A percentile compares a stretch with the other conserved stretches of the same genome.
Conservation (phyloP, 1,140 invertebrate genomes). For the Nilaparvata lugens region DNA sequence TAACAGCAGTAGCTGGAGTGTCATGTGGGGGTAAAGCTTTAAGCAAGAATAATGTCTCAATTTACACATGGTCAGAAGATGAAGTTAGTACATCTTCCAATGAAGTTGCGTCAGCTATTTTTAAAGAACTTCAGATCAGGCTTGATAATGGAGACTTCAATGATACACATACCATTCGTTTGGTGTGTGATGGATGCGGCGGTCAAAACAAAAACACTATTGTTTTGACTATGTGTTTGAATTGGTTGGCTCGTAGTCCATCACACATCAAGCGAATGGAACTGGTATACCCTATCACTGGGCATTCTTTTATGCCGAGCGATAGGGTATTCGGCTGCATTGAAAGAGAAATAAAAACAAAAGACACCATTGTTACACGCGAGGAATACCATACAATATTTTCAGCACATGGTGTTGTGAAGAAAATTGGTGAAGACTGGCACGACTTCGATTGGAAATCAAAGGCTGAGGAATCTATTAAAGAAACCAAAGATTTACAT, state of each 20-base stretch:
- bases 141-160: constrained; percentile 1
- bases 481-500: constrained; percentile 6
- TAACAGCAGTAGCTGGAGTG: constrained; percentile 28
- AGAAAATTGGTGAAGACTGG: background rate
- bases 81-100: constrained; percentile 27
- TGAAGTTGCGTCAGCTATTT: constrained; percentile 27
- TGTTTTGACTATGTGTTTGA: constrained; percentile 18
- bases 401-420: background rate
- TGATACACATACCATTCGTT: constrained; percentile 4
- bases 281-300: constrained; percentile 28
- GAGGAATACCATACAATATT: constrained; percentile 6
- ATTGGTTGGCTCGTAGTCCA: constrained; percentile 22
- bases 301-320: constrained; percentile 29
- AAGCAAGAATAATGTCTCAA: constrained; percentile 26
- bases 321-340: constrained; percentile 28
- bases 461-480: background rate
- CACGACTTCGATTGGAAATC: constrained; percentile 3
- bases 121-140: constrained; percentile 15
- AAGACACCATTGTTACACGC: constrained; percentile 14
- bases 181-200: too few species aligned
- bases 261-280: constrained; percentile 23
- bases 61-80: constrained; percentile 28
- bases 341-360: constrained; percentile 25
- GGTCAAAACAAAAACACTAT: constrained; percentile 16
- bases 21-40: constrained; percentile 15